A percentile compares a stretch with the other conserved stretches of the same genome.
phyloP scores from a whole-genome alignment of 2,888 invertebrate species.

The Myopa tessellatipennis region DNA sequence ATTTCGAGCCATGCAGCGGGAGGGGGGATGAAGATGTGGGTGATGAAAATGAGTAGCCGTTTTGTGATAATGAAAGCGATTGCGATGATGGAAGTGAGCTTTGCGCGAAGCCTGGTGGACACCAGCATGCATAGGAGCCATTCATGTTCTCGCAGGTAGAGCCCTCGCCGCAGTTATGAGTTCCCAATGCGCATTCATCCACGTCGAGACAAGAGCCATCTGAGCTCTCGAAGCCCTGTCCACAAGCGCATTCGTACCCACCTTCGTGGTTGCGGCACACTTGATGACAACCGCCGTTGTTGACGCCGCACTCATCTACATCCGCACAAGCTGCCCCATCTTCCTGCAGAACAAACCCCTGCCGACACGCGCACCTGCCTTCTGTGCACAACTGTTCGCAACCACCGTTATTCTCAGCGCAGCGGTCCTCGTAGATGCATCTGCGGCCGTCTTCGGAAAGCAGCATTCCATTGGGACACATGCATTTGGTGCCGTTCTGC shows the following conservation, averaged over 20 bases:
- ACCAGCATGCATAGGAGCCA: conserved; percentile 68
- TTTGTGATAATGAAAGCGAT: conserved; percentile 45
- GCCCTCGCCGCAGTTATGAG: conserved; percentile 58
- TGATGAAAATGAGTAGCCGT: conserved; percentile 17
- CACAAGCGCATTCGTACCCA: conserved; percentile 70
- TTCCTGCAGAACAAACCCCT: conserved; percentile 58
- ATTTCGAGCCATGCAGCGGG: conserved; percentile 36
- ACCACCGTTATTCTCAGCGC: conserved; percentile 70
- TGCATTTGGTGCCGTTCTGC: conserved; percentile 68
- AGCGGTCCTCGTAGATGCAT: conserved; percentile 70
- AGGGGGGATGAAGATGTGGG: conserved; percentile 40
- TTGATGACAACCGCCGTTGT: conserved; percentile 68
- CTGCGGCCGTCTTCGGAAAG: conserved; percentile 67
- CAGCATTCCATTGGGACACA: conserved; percentile 65
- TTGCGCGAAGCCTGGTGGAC: conserved; percentile 68
- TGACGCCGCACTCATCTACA: conserved; percentile 70
- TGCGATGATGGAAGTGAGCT: conserved; percentile 48
- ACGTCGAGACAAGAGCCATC: conserved; percentile 63
- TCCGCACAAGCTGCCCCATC: conserved; percentile 70
- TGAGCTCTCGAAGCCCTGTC: conserved; percentile 65
- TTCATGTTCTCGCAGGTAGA: conserved; percentile 65
- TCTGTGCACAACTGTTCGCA: conserved; percentile 74
- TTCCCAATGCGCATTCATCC: conserved; percentile 70
- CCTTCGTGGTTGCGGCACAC: conserved; percentile 69
- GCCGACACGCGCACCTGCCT: conserved; percentile 66